Conservation (phyloP, 2,888 invertebrate genomes). For the Flabesymbios commensalis region DNA sequence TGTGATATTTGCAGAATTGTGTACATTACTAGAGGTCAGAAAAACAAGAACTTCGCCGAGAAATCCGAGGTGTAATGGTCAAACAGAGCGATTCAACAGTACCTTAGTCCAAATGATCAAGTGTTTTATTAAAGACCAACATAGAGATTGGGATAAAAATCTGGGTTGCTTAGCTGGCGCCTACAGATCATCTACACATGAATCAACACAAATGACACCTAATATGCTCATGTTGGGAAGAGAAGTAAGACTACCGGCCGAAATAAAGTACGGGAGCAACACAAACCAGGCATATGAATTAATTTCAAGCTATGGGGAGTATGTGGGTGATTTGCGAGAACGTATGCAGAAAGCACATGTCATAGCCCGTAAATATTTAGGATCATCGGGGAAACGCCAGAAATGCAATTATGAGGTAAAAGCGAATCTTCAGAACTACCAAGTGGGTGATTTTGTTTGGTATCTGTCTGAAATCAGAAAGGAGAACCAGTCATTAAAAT, state of each 20-base stretch:
- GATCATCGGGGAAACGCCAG: not conserved
- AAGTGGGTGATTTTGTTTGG: not conserved
- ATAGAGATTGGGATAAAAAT: not conserved
- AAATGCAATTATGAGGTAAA: not conserved
- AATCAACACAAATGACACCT: not conserved
- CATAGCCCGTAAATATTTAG: not conserved
- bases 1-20: too few relatives aligned
- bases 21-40: not conserved
- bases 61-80: conserved; percentile 18
- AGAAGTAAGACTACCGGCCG: not conserved
- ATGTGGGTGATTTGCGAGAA: not conserved
- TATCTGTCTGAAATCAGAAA: not conserved
- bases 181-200: not conserved
- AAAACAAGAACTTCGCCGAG: conserved; percentile 23
- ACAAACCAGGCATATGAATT: not conserved
- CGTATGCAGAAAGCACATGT: not conserved
- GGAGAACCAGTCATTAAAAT: not conserved
- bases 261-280: not conserved
- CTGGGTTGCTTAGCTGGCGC: not conserved
- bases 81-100: not conserved
- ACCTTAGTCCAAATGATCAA: not conserved
- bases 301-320: not conserved
- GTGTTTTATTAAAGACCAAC: not conserved
- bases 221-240: conserved; percentile 2
- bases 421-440: not conserved